Conservation (phyloP, 2,113 vertebrate genomes). For the Fukomys damarensis region DNA sequence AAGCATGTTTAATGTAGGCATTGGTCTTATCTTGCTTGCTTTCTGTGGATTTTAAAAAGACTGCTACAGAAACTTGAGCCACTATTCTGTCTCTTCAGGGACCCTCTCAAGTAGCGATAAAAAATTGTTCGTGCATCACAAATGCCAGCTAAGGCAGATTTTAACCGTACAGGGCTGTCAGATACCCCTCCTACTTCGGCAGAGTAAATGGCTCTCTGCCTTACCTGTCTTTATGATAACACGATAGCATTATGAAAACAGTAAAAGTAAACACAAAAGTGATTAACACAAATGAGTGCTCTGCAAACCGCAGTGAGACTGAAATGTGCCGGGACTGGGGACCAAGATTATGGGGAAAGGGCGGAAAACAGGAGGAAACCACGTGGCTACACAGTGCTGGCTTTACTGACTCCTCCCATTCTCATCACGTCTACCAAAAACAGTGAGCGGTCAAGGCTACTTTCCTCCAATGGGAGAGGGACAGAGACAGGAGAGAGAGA, state of each 20-base stretch:
- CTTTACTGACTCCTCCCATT: constrained; percentile 55
- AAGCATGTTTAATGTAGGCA: constrained; percentile 23
- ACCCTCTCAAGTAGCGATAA: constrained; percentile 77
- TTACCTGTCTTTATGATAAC: constrained; percentile 74
- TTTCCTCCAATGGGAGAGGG: background rate
- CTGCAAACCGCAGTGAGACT: background rate
- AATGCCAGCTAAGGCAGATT: constrained; percentile 64
- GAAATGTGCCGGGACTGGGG: background rate
- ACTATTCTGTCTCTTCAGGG: constrained; percentile 74
- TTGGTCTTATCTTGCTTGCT: constrained; percentile 70
- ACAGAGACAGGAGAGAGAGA: too few species aligned
- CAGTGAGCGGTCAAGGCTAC: constrained; percentile 34
- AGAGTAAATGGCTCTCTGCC: constrained; percentile 79
- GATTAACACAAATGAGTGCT: constrained; percentile 72
- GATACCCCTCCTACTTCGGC: constrained; percentile 68
- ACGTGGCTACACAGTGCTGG: background rate
- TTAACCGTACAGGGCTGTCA: constrained; percentile 66
- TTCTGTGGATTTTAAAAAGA: constrained; percentile 79
- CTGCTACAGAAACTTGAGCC: constrained; percentile 77
- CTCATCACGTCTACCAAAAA: constrained; percentile 19
- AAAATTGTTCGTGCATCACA: constrained; percentile 77
- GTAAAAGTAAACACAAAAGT: constrained; percentile 71
- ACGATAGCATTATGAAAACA: constrained; percentile 66
- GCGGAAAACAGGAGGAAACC: background rate
- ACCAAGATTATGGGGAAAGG: background rate